phyloP scores from a whole-genome alignment of 2,113 vertebrate species.

The Drymodes brunneopygia region DNA sequence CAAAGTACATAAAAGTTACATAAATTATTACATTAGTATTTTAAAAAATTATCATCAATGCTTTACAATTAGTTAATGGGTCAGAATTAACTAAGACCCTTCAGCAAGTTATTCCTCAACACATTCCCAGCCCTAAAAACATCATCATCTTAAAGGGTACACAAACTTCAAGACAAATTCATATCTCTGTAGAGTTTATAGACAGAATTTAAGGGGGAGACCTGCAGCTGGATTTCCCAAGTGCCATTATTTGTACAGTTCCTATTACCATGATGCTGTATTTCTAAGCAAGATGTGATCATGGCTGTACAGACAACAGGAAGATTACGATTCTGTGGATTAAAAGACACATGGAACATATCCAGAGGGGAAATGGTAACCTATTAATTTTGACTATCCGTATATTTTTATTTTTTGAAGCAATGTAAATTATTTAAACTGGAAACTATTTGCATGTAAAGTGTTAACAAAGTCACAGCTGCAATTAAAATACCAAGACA shows the following conservation, averaged over 20 bases:
- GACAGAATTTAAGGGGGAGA: not conserved
- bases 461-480: not conserved
- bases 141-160: not conserved
- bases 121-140: not conserved
- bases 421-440: not conserved
- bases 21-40: not conserved
- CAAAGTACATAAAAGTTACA: not conserved
- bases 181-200: not conserved
- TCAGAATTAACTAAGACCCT: not conserved
- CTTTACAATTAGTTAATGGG: not conserved
- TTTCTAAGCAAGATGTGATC: not conserved
- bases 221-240: not conserved
- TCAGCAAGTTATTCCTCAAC: not conserved
- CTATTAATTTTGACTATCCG: not conserved
- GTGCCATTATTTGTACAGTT: accelerated
- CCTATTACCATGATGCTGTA: not conserved
- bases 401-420: not conserved
- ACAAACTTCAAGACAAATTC: not conserved
- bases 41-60: not conserved
- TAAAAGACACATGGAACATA: not conserved
- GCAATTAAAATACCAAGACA: not conserved
- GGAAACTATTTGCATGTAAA: not conserved
- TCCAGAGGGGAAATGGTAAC: not conserved
- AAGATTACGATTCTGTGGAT: not conserved
- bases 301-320: not conserved